Evolutionary conservation across 1,140 invertebrate species (phyloP), one percentile per base, ranked within the genome.

Genomic region (Drosophila bocqueti): DNA sequence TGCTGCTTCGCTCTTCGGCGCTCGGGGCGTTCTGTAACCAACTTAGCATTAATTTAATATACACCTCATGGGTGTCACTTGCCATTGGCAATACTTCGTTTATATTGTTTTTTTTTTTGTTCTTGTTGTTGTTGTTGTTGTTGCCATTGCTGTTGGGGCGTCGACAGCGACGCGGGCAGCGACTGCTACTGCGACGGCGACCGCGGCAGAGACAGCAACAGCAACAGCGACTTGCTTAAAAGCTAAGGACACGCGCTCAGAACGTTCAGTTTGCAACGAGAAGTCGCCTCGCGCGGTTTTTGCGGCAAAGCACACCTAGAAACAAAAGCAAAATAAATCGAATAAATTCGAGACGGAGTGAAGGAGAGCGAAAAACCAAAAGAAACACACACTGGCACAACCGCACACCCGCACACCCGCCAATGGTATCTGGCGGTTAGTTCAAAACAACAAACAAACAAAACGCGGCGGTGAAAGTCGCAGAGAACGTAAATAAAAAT

Each of bases 241-340:
- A 89, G 85, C 85, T 90, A 89, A 90, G 85, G 84, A 89, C 84
- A 89, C 76, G 60, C 59, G 81, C 65, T 64, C 78, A 63, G 63
- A 81, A 67, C 85, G 78, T 65, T 89, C 79, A 89, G 81, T 89
- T 84, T 69, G 84, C 69, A 67, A 63, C 78, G 84, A 84, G 81
- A 79, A 72, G 77, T 81, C 74, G 84, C 82, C 61, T 73, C 82
- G 85, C 81, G 78, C 65, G 85, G 76, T 75, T 84, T 57, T 78
- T 79, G 69, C 83, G 74, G 58, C 64, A 46, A 34, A 68, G 57
- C 64, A 73, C 34, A 18, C 8, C 36, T 6, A n/a, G 7, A 8
- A 38, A 40, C 47, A 52, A 52, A 29, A 31, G 4, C 13, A 16
- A 16, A 58, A n/a, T 8, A 50, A 36, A 40, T 52, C n/a, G 6